phyloP scores from a whole-genome alignment of 2,888 invertebrate genomes.

The Laothoe populi region DNA sequence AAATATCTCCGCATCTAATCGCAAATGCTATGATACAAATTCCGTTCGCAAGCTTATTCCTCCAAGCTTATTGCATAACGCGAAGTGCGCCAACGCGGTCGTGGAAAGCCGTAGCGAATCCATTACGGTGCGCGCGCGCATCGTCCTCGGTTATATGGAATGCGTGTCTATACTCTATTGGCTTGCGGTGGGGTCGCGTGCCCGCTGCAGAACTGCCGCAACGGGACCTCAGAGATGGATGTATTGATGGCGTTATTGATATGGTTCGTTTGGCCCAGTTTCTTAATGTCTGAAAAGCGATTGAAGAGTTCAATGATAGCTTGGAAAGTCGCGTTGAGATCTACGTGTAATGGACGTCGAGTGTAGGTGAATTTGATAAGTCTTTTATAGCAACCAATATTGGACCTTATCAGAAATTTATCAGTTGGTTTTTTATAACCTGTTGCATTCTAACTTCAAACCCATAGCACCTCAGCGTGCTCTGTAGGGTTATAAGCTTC shows the following conservation, averaged over 20 bases:
- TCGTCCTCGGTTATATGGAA: constrained; percentile 59
- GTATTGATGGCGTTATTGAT: constrained; percentile 32
- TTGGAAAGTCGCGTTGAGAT: background rate
- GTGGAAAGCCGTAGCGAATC: constrained; percentile 38
- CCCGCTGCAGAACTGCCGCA: constrained; percentile 53
- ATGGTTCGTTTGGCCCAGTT: constrained; percentile 30
- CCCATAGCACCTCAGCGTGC: no score
- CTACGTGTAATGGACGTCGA: background rate
- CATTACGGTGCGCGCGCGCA: constrained; percentile 44
- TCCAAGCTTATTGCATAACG: constrained; percentile 9
- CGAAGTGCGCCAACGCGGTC: constrained; percentile 38
- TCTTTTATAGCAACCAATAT: no score
- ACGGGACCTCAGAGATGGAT: constrained; percentile 60
- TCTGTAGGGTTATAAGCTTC: no score
- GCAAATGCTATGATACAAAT: constrained; percentile 12
- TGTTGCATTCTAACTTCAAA: no score
- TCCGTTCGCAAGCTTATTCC: background rate
- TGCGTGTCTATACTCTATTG: constrained; percentile 60
- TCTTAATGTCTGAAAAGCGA: background rate
- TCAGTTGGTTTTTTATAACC: no score
- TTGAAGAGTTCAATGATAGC: background rate
- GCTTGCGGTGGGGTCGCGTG: constrained; percentile 64
- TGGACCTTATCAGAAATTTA: no score
- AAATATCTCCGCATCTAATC: background rate
- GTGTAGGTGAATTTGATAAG: no score